Evolutionary conservation across 1,140 invertebrate genomes (phyloP).

Genomic region (Cephus cinctus): DNA sequence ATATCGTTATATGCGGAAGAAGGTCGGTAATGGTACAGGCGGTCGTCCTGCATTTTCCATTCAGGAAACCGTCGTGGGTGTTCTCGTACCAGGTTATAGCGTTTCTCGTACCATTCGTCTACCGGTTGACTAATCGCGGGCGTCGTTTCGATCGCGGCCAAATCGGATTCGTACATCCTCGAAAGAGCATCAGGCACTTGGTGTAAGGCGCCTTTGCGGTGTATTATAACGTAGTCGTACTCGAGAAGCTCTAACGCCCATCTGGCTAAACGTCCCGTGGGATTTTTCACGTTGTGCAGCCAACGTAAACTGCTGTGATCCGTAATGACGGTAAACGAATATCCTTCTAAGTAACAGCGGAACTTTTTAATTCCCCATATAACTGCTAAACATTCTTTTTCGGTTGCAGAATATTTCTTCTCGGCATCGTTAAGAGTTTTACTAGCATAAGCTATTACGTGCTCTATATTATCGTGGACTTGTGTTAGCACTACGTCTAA

Average conservation of each 20-base stretch:
- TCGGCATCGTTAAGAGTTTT: neutral
- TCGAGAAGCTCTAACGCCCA: no score
- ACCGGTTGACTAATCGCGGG: neutral
- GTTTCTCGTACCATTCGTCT: neutral
- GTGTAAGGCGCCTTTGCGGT: constrained; percentile 38
- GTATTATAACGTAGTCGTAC: constrained; percentile 39
- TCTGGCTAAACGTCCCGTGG: no score
- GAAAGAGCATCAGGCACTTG: constrained; percentile 40
- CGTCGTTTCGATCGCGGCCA: neutral
- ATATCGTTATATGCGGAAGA: neutral
- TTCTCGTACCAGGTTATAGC: neutral
- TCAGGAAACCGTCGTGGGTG: neutral
- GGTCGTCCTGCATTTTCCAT: neutral
- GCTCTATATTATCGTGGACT: no score
- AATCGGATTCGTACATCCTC: constrained; percentile 14
- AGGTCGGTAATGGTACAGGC: neutral
- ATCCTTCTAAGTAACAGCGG: neutral
- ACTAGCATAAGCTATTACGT: constrained; percentile 16
- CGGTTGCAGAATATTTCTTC: neutral
- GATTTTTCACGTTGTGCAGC: constrained; percentile 28
- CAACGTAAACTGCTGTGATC: constrained; percentile 37
- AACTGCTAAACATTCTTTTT: constrained; percentile 6
- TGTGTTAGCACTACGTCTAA: no score
- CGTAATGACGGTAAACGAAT: constrained; percentile 21
- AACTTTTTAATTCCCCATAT: constrained; percentile 1